Evolutionary conservation across 30 jellyfish, hydroid and myxozoan genomes (phyloP), one percentile per base, ranked within the genome.

Genomic region (Aurelia aurita complex sp. Pacific): DNA sequence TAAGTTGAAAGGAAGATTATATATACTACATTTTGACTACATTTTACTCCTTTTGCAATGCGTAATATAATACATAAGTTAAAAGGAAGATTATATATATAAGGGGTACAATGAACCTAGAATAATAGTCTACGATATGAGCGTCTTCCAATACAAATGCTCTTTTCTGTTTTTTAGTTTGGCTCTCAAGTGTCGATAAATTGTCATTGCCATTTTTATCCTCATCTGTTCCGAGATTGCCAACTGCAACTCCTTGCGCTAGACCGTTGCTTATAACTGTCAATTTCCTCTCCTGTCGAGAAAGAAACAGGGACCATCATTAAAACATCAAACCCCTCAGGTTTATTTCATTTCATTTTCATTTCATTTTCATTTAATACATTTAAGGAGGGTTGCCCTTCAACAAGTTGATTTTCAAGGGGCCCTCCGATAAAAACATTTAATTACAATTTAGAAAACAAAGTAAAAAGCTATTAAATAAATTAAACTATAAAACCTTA

Each of bases 81-180:
- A 66, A 40, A 11, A 77, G 29, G 66, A 77, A 77, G 18, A 35
- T 64, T 7, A 35, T 6, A 61, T 77, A 77, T 10, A 77, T 13
- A 2, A 77, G 9, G 63, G 87, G 87, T 12, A 77, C 77, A 6
- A 43, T 54, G 12, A 77, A 10, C 36, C 87, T 34, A n/a, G 76
- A 77, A 36, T 77, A 77, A 52, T 77, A 77, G 42, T 77, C 87
- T 32, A 77, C 78, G 10, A 60, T 13, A 62, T 77, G 87, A 7
- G 64, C 87, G 8, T 77, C 77, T 16, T 77, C 66, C 6, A 43
- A 35, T 29, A 34, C 5, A 77, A 61, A 55, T 77, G 68, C 19
- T 62, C n/a, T 61, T 38, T 7, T 29, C 0, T 18, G 40, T 34
- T 77, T 36, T 29, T 35, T 38, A 17, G 34, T 57, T 19, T 57